These are phyloP conservation scores for Heliconius aoede DNA, from an alignment of 2,888 invertebrate genomes.

Conservation along the genomic window DNA sequence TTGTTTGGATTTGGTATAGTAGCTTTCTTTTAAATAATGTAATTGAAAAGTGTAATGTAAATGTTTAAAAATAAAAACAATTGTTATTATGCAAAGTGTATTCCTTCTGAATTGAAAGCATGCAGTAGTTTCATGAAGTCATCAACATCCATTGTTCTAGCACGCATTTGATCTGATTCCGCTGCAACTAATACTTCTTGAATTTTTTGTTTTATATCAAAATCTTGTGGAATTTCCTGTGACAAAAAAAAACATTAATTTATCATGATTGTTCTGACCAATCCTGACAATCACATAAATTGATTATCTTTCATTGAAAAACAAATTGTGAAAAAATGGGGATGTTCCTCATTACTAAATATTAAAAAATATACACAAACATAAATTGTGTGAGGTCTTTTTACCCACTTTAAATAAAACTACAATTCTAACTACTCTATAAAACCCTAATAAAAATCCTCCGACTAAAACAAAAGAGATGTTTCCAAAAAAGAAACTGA, in stretches of 20 bases:
- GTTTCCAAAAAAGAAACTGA: too few species aligned
- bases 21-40: constrained; percentile 31
- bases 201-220: constrained; percentile 92
- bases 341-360: too few species aligned
- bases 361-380: too few species aligned
- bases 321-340: too few species aligned
- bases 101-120: constrained; percentile 95
- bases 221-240: constrained; percentile 89
- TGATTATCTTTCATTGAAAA: too few species aligned
- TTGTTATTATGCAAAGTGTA: constrained; percentile 91
- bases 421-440: too few species aligned
- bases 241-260: background rate
- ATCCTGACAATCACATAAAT: too few species aligned
- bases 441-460: too few species aligned
- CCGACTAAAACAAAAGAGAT: too few species aligned
- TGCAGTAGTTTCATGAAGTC: constrained; percentile 95
- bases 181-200: constrained; percentile 87
- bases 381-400: too few species aligned
- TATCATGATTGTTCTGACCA: too few species aligned
- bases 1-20: constrained; percentile 12
- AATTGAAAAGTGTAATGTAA: constrained; percentile 6
- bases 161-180: constrained; percentile 90
- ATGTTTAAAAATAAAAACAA: constrained; percentile 42
- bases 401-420: too few species aligned
- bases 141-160: constrained; percentile 97